phyloP scores from a whole-genome alignment of 2,888 invertebrate species.

The Chrysolina oricalcia region DNA sequence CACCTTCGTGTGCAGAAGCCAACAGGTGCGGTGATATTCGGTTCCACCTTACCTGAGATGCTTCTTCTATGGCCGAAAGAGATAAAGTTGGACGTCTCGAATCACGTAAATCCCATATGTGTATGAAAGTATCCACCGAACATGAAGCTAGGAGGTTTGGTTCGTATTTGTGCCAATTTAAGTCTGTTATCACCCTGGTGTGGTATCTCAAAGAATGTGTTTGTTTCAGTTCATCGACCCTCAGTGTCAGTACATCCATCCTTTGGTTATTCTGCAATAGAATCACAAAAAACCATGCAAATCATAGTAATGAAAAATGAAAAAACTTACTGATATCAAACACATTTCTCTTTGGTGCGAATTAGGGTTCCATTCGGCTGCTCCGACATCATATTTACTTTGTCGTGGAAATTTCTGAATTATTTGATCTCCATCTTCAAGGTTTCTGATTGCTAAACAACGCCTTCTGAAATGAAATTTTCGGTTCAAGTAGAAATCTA shows the following conservation, averaged over 20 bases:
- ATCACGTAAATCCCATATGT: constrained; percentile 94
- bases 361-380: constrained; percentile 94
- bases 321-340: constrained; percentile 84
- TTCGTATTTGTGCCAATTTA: constrained; percentile 92
- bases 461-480: constrained; percentile 74
- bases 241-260: constrained; percentile 90
- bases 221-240: constrained; percentile 78
- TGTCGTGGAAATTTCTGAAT: constrained; percentile 88
- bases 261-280: constrained; percentile 85
- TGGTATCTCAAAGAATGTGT: constrained; percentile 85
- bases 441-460: constrained; percentile 86
- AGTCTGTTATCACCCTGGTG: constrained; percentile 89
- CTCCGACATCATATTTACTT: constrained; percentile 94
- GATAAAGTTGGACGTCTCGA: constrained; percentile 87
- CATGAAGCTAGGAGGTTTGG: constrained; percentile 88
- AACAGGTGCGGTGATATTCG: constrained; percentile 86
- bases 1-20: constrained; percentile 96
- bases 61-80: constrained; percentile 92
- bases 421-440: constrained; percentile 81
- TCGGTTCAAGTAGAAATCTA: neutral
- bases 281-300: neutral
- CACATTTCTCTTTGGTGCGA: constrained; percentile 85
- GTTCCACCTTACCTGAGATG: constrained; percentile 96
- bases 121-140: constrained; percentile 94
- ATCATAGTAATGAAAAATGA: neutral